Evolutionary conservation across 2,113 vertebrate genomes (phyloP).

Genomic region (Phaethon lepturus): DNA sequence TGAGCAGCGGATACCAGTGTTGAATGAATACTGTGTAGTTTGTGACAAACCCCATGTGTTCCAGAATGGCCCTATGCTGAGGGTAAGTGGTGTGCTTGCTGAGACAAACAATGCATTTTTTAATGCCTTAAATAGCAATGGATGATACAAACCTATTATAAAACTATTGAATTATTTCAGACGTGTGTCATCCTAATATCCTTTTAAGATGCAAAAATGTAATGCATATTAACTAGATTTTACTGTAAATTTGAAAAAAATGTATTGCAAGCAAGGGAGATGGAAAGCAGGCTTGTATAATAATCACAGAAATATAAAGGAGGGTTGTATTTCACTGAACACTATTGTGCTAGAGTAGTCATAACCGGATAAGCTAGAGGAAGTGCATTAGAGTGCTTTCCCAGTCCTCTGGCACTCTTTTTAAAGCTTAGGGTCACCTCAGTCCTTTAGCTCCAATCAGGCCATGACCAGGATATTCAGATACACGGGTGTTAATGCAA

Average conservation of each 20-base stretch:
- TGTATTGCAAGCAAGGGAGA: background rate
- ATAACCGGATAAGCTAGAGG: background rate
- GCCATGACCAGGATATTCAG: background rate
- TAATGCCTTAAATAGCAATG: background rate
- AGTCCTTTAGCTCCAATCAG: background rate
- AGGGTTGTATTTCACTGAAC: background rate
- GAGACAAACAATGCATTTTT: background rate
- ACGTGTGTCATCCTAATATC: background rate
- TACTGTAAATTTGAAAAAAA: background rate
- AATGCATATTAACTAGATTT: background rate
- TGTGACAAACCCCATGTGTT: constrained; percentile 93
- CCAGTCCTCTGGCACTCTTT: background rate
- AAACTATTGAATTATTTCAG: background rate
- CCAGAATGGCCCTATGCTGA: constrained; percentile 91
- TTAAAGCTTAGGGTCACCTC: background rate
- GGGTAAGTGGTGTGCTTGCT: constrained; percentile 77
- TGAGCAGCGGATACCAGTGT: constrained; percentile 88
- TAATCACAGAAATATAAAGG: background rate
- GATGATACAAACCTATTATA: background rate
- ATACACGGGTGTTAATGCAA: background rate
- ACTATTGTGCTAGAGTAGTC: background rate
- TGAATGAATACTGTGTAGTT: constrained; percentile 92
- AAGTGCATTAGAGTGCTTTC: background rate
- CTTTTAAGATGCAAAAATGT: background rate
- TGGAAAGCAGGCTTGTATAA: background rate